Conservation (phyloP, 2,888 invertebrate genomes). For the Slavum lentiscoides region DNA sequence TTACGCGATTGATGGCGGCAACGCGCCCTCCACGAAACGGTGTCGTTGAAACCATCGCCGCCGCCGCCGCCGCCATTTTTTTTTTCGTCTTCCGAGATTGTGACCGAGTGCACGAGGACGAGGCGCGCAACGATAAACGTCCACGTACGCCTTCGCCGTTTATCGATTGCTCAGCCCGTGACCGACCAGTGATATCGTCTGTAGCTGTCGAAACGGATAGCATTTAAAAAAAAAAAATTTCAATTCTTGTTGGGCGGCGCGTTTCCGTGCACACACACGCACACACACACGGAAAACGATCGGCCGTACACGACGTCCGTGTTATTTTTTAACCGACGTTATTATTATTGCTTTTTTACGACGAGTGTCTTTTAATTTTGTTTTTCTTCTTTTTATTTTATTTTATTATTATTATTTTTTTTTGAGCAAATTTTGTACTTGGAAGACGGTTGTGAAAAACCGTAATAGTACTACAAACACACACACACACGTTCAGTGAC, state of each 20-base stretch:
- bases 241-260: no score
- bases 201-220: background rate
- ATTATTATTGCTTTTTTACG: background rate
- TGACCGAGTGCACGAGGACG: no score
- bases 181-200: background rate
- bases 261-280: no score
- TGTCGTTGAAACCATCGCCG: background rate
- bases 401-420: background rate
- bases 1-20: background rate
- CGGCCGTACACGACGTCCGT: background rate
- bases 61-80: background rate
- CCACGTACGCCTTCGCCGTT: background rate
- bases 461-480: no score
- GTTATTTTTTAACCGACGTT: background rate
- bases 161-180: background rate
- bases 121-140: background rate
- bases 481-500: constrained; percentile 3
- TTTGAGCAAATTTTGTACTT: background rate
- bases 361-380: background rate
- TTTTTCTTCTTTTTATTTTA: background rate
- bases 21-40: background rate
- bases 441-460: background rate
- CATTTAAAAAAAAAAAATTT: background rate
- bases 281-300: background rate
- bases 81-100: background rate